Evolutionary conservation across 2,888 invertebrate species (phyloP), one percentile per base, ranked within the genome.

Genomic region (Aquatica leii): DNA sequence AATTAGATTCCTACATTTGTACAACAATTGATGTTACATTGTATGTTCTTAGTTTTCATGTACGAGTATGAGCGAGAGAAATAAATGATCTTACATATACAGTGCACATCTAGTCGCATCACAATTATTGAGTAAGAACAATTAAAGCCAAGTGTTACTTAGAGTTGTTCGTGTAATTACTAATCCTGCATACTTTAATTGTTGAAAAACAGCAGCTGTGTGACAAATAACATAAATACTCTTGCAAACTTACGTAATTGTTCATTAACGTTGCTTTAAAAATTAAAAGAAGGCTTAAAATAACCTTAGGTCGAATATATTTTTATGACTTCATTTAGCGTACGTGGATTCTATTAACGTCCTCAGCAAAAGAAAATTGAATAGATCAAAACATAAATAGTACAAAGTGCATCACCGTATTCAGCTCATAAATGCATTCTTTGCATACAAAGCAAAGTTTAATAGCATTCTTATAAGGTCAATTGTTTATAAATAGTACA

Each of bases 81-180:
- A 56, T 48, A 48, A 48, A 49, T 48, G 37, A 56, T 54, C n/a
- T 17, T 40, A 53, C 54, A 54, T 54, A 43, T 17, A 59, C 43
- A 37, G 59, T 50, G 55, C 18, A 24, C 54, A 63, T 51, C 54
- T 48, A 37, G 49, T 54, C 50, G 51, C 63, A 54, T 62, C 58
- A 54, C 53, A 63, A 59, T 64, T 69, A 64, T 64, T 68, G 66
- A 67, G 70, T 71, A 77, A 70, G 70, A 73, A 75, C 78, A 80
- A 81, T 81, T 81, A 80, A 79, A 80, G 76, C 77, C 80, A 80
- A 80, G 80, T 80, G 80, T 80, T 79, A 79, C 80, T 79, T 79
- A 79, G 77, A 78, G 76, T 76, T 77, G 74, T 72, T 76, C 75
- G 71, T 68, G 70, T 80, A 80, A 80, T 81, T 79, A 79, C 74